Evolutionary conservation across 2,113 vertebrate species (phyloP).

Genomic region (Menidia beryllina): DNA sequence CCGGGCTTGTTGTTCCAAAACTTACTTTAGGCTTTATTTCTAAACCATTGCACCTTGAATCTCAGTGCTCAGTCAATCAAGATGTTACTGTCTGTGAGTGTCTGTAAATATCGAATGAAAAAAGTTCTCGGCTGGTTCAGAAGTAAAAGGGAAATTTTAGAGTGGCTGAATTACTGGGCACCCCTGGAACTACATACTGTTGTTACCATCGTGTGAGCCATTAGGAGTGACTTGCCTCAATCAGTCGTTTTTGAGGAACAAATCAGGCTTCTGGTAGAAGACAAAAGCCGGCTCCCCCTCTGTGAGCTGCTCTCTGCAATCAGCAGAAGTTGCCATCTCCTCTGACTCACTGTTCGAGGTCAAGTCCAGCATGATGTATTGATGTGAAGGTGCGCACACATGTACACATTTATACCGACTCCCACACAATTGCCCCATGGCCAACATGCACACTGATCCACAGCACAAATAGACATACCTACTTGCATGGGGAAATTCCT

Average conservation of each 20-base stretch:
- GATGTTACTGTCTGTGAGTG: not conserved
- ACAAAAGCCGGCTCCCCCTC: conserved; percentile 46
- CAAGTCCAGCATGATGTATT: conserved; percentile 23
- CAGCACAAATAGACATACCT: not conserved
- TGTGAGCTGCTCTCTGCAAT: conserved; percentile 63
- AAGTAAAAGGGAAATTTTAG: conserved; percentile 2
- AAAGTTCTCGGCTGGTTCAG: not conserved
- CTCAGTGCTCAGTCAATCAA: conserved; percentile 4
- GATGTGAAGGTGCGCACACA: conserved; percentile 3
- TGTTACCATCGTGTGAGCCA: conserved; percentile 27
- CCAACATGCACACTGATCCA: not conserved
- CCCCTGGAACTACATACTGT: conserved; percentile 9
- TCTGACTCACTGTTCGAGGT: conserved; percentile 45
- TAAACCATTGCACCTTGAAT: not conserved
- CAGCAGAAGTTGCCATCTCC: conserved; percentile 44
- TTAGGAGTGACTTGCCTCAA: conserved; percentile 51
- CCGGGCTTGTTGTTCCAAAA: no score
- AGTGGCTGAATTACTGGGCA: conserved; percentile 8
- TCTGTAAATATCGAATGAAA: not conserved
- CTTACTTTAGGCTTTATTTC: conserved; percentile 3
- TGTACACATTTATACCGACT: not conserved
- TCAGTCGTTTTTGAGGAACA: conserved; percentile 47
- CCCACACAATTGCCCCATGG: not conserved
- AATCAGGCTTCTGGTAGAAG: conserved; percentile 42
- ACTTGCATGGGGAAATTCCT: not conserved